Evolutionary conservation across 2,113 vertebrate genomes (phyloP).

Genomic region (Scortum barcoo): DNA sequence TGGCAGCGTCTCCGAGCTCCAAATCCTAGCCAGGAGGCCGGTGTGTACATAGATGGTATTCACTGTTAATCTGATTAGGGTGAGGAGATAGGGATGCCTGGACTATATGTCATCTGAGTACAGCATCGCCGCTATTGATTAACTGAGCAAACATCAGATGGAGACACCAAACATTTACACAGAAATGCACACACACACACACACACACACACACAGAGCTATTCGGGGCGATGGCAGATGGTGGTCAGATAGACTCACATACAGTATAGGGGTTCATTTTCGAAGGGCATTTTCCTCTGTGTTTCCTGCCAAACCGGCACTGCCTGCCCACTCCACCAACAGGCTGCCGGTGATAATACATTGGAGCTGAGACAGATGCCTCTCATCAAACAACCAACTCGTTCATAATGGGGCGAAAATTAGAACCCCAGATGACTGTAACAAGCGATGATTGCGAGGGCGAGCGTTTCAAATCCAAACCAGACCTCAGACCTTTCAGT

Average conservation of each 20-base stretch:
- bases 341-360: conserved; percentile 65
- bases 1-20: conserved; percentile 44
- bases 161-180: conserved; percentile 72
- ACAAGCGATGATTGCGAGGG: conserved; percentile 30
- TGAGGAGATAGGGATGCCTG: conserved; percentile 58
- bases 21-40: conserved; percentile 72
- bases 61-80: conserved; percentile 76
- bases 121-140: conserved; percentile 71
- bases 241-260: conserved; percentile 55
- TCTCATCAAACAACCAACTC: conserved; percentile 60
- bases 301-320: conserved; percentile 46
- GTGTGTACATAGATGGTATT: conserved; percentile 67
- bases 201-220: conserved; percentile 26
- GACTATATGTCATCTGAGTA: conserved; percentile 70
- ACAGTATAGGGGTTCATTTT: conserved; percentile 43
- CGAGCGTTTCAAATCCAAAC: conserved; percentile 31
- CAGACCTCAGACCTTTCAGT: background rate
- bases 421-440: conserved; percentile 46
- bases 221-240: conserved; percentile 59
- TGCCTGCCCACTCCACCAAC: conserved; percentile 60
- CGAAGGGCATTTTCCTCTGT: conserved; percentile 11
- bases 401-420: conserved; percentile 56
- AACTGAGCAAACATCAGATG: conserved; percentile 73
- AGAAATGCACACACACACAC: conserved; percentile 36
- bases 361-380: conserved; percentile 66